Evolutionary conservation across 2,797 vertebrate species (phyloP).

Genomic region (Gila robusta): DNA sequence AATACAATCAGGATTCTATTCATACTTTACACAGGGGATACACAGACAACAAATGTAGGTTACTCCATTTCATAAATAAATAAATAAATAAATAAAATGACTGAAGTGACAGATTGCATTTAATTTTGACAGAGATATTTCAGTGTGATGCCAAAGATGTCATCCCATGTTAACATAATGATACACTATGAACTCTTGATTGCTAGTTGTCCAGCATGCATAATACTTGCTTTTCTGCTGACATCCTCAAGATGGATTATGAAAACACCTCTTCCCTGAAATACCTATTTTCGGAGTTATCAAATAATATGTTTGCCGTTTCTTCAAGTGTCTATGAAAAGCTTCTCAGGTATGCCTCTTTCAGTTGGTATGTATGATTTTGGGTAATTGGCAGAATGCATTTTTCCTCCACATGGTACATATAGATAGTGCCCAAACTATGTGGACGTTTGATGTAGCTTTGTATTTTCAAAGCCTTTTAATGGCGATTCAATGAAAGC

Average conservation of each 20-base stretch:
- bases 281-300: constrained; percentile 40
- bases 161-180: constrained; percentile 37
- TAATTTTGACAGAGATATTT: constrained; percentile 41
- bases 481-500: constrained; percentile 3
- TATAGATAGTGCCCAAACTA: background rate
- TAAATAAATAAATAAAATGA: background rate
- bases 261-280: constrained; percentile 22
- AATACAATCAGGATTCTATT: constrained; percentile 1
- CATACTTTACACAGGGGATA: background rate
- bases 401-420: constrained; percentile 1
- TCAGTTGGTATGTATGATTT: background rate
- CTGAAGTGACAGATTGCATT: constrained; percentile 5
- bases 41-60: background rate
- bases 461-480: background rate
- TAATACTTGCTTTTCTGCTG: constrained; percentile 27
- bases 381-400: background rate
- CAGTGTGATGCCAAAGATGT: constrained; percentile 23
- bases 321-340: constrained; percentile 1
- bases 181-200: constrained; percentile 26
- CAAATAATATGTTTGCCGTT: constrained; percentile 5
- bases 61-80: background rate
- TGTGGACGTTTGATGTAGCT: background rate
- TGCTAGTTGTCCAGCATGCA: constrained; percentile 41
- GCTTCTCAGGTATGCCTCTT: background rate
- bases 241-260: constrained; percentile 42